These are phyloP conservation scores for Vidua chalybeata DNA, from an alignment of 2,113 vertebrate genomes.

Conservation along the genomic window DNA sequence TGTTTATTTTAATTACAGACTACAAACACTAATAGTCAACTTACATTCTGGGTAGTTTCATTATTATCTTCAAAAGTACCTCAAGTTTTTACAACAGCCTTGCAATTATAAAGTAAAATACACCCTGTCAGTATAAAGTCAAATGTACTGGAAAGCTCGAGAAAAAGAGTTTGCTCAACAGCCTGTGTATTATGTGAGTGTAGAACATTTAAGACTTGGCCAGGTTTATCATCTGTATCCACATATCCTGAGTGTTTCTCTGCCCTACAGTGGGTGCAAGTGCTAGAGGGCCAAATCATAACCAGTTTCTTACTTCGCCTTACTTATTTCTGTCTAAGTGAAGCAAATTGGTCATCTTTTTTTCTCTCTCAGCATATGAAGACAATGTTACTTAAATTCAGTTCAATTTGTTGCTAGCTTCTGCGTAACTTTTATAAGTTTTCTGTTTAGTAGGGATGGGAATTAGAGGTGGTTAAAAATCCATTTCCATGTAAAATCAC, in stretches of 20 bases:
- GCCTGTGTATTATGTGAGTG: background rate
- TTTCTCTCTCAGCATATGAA: background rate
- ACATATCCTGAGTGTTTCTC: background rate
- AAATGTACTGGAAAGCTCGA: background rate
- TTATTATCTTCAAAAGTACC: background rate
- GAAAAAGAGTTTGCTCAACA: background rate
- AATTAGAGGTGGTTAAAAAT: background rate
- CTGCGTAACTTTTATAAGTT: background rate
- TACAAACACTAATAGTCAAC: background rate
- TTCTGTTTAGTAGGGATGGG: background rate
- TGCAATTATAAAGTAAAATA: background rate
- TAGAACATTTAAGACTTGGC: background rate
- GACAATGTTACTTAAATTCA: background rate
- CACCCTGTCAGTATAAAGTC: background rate
- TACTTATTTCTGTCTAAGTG: background rate
- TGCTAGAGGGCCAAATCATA: background rate
- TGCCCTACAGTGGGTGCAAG: background rate
- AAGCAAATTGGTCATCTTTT: background rate
- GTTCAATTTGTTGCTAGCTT: background rate
- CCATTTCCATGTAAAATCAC: background rate
- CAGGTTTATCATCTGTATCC: background rate
- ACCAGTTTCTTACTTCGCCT: background rate
- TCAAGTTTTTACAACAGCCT: background rate
- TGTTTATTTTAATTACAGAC: background rate
- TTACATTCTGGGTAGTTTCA: background rate